These are phyloP conservation scores for Cerastoderma edule DNA, from an alignment of 2,888 invertebrate genomes.

Conservation along the genomic window DNA sequence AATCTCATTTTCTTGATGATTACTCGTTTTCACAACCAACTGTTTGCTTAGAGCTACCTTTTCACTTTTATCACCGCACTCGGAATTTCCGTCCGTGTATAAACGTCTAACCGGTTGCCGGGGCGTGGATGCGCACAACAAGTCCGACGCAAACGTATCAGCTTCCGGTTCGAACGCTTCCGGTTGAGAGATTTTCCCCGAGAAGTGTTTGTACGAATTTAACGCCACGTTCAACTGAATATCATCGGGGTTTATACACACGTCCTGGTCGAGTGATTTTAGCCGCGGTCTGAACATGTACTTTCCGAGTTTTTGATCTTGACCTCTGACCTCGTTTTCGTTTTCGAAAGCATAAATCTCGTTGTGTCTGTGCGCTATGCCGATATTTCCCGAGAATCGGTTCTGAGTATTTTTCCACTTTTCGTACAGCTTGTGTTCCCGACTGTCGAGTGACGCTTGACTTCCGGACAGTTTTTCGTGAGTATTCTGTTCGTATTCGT, in stretches of 20 bases:
- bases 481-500: conserved; percentile 7
- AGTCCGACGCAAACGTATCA: conserved; percentile 47
- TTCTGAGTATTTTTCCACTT: conserved; percentile 47
- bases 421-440: not conserved
- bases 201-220: conserved; percentile 51
- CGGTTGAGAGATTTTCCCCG: conserved; percentile 39
- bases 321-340: not conserved
- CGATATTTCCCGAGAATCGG: conserved; percentile 21
- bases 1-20: not conserved
- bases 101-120: conserved; percentile 36
- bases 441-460: conserved; percentile 7
- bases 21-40: conserved; percentile 2
- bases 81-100: not conserved
- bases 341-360: conserved; percentile 19
- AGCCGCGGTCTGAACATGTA: conserved; percentile 55
- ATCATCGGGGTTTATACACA: conserved; percentile 22
- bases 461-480: not conserved
- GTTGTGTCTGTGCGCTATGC: conserved; percentile 12
- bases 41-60: not conserved
- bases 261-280: conserved; percentile 15
- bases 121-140: conserved; percentile 58
- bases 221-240: conserved; percentile 31
- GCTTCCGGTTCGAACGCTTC: conserved; percentile 47
- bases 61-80: not conserved
- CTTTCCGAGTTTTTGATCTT: conserved; percentile 32